These are phyloP conservation scores for Manis crassicaudata DNA, from an alignment of 2,797 vertebrate genomes.

Conservation along the genomic window DNA sequence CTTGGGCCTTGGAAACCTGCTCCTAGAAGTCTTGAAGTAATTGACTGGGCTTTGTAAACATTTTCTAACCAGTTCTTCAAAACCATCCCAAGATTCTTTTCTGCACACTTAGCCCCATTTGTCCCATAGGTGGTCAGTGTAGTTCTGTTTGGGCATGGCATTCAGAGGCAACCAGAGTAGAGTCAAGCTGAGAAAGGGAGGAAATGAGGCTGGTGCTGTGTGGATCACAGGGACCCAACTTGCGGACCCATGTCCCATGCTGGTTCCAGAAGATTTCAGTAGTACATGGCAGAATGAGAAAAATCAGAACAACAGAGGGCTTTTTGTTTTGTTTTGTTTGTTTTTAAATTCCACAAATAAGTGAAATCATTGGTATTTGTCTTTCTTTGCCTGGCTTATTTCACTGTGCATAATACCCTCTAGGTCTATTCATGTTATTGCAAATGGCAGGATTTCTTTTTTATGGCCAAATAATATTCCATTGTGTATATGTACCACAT, in stretches of 20 bases:
- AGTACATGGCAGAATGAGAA: not conserved
- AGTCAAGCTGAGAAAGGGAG: not conserved
- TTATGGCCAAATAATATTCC: too few relatives aligned
- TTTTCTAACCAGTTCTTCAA: not conserved
- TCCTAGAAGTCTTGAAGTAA: not conserved
- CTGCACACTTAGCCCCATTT: not conserved
- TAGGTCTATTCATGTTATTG: too few relatives aligned
- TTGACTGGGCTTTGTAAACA: not conserved
- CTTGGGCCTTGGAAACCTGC: not conserved
- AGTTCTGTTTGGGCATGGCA: not conserved
- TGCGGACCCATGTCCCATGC: accelerated
- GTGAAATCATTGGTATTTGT: too few relatives aligned
- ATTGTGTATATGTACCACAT: too few relatives aligned
- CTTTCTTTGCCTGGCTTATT: too few relatives aligned
- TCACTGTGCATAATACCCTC: too few relatives aligned
- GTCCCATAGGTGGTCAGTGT: accelerated
- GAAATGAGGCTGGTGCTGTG: accelerated
- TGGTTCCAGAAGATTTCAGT: not conserved
- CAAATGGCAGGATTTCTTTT: too few relatives aligned
- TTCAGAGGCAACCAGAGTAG: not conserved
- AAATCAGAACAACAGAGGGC: not conserved
- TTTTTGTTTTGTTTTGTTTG: too few relatives aligned
- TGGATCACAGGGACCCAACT: not conserved
- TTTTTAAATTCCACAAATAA: too few relatives aligned
- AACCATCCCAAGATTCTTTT: not conserved